These are phyloP conservation scores for Dryobota labecula DNA, from an alignment of 2,888 invertebrate species.

Conservation along the genomic window DNA sequence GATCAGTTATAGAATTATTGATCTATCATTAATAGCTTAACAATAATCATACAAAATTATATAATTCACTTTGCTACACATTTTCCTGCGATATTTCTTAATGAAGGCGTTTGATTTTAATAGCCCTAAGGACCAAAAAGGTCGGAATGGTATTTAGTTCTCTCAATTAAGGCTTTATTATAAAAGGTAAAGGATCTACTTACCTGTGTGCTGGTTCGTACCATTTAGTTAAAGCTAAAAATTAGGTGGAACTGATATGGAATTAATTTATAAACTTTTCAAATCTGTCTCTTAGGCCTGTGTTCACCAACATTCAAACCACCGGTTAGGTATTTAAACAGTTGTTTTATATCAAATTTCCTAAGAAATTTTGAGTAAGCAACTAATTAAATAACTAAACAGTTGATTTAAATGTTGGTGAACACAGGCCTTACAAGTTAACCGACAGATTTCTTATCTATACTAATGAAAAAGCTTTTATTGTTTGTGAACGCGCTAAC, in stretches of 20 bases:
- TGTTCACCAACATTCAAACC: too few species aligned
- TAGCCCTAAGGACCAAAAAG: slow-evolving; percentile 10
- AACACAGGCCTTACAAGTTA: too few species aligned
- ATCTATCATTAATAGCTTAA: not conserved
- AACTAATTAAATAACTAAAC: too few species aligned
- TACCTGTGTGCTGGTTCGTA: not conserved
- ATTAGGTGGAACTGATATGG: not conserved
- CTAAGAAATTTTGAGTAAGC: too few species aligned
- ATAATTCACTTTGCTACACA: not conserved
- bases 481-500: too few species aligned
- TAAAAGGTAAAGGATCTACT: not conserved
- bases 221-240: not conserved
- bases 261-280: not conserved
- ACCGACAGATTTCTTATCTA: not conserved
- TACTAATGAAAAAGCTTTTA: too few species aligned
- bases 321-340: too few species aligned
- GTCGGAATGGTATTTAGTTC: slow-evolving; percentile 10
- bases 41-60: not conserved
- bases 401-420: too few species aligned
- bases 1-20: not conserved
- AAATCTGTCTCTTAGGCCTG: not conserved
- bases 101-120: slow-evolving; percentile 14
- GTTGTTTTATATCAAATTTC: too few species aligned
- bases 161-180: slow-evolving; percentile 25
- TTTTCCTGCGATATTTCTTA: slow-evolving; percentile 7